Evolutionary conservation across 2,888 invertebrate genomes (phyloP), one percentile per base, ranked within the genome.

Genomic region (Dryadula phaetusa): DNA sequence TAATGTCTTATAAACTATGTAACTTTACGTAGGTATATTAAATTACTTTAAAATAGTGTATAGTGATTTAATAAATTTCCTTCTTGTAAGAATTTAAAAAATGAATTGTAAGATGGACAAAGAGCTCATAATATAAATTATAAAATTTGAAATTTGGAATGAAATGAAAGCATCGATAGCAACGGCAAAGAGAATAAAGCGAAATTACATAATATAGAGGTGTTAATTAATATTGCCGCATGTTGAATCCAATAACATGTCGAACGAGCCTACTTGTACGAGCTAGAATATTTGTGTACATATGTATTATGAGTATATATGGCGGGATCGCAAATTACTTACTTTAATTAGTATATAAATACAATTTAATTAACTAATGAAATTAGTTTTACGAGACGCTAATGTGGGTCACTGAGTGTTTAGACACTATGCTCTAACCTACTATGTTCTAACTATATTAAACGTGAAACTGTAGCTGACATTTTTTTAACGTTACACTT

Each of bases 211-310:
- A 56, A 40, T 20, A 22, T 22, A 22, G 10, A 40, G 56, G 40
- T 56, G 56, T 56, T 56, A 56, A 56, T 56, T 40, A 56, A 56
- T 22, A 56, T 40, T 56, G 37, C 56, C 40, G 40, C 40, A 40
- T 3, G 22, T 40, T 40, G 10, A n/a, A 56, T 56, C 56, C 22
- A 40, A 56, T 56, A 40, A 20, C 22, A 56, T 56, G 37, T 56
- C 22, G 56, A 56, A 37, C 40, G 56, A 56, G n/a, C 56, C 54
- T 34, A 40, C 56, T 56, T 22, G 40, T 56, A 28, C 28, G 18
- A 44, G 44, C 44, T 20, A 28, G 28, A 16, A 3, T 8, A 25
- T 47, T 12, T 7, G n/a, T 49, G 16, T 49, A 47, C 14, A 14
- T 25, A n/a, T n/a, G n/a, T n/a, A n/a, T n/a, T n/a, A n/a, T n/a